Evolutionary conservation across 2,888 invertebrate genomes (phyloP).

Genomic region (Idaea straminata): DNA sequence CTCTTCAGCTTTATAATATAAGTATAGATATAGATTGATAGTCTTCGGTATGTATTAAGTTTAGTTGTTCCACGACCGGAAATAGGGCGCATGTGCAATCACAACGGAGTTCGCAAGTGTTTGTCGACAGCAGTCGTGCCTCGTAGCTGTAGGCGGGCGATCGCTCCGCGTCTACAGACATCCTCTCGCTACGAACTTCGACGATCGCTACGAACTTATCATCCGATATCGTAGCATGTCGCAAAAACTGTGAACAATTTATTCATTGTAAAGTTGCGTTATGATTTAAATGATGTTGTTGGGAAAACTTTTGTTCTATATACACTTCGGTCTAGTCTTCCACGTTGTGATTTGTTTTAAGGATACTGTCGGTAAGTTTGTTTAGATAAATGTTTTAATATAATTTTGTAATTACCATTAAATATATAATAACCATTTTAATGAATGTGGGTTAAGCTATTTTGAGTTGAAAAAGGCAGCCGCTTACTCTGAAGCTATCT

Average conservation of each 20-base stretch:
- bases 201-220: constrained; percentile 18
- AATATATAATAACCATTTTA: neutral
- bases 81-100: constrained; percentile 66
- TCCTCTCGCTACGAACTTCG: constrained; percentile 54
- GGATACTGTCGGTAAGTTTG: constrained; percentile 69
- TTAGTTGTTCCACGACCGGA: constrained; percentile 38
- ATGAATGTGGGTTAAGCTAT: neutral
- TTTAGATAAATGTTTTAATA: neutral
- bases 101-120: constrained; percentile 40
- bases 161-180: constrained; percentile 45
- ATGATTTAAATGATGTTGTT: constrained; percentile 76
- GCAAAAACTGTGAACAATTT: constrained; percentile 53
- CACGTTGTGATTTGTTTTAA: constrained; percentile 78
- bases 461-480: constrained; percentile 14
- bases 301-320: constrained; percentile 73
- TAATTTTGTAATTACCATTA: neutral
- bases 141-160: constrained; percentile 35
- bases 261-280: constrained; percentile 50
- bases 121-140: constrained; percentile 50
- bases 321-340: constrained; percentile 78
- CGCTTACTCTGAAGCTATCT: constrained; percentile 23
- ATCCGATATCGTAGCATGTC: constrained; percentile 37
- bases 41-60: constrained; percentile 33
- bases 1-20: too few species aligned
- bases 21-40: too few species aligned